phyloP scores from a whole-genome alignment of 2,888 invertebrate genomes.

The Torymus tubicola region DNA sequence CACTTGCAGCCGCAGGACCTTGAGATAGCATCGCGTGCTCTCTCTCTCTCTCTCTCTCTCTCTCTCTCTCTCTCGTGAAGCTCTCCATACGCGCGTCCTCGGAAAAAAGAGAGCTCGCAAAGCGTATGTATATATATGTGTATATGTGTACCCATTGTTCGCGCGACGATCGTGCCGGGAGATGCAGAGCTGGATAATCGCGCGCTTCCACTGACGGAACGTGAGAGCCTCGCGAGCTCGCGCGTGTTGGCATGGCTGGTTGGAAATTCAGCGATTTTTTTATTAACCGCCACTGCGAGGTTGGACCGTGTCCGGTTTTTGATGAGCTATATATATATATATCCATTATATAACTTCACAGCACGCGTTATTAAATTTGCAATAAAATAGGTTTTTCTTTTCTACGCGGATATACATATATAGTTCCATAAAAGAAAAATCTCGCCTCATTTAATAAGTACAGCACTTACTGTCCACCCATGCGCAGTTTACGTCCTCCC shows the following conservation, averaged over 20 bases:
- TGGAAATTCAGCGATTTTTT: constrained; percentile 40
- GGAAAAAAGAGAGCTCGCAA: constrained; percentile 17
- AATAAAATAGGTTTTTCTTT: no score
- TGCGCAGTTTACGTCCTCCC: no score
- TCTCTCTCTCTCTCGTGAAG: constrained; percentile 12
- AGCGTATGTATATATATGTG: not conserved
- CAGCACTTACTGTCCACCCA: no score
- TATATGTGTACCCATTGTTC: constrained; percentile 32
- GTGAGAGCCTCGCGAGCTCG: constrained; percentile 28
- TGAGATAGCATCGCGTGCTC: constrained; percentile 61
- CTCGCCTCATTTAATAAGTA: no score
- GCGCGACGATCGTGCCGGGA: constrained; percentile 40
- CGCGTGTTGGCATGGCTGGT: not conserved
- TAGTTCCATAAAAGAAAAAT: no score
- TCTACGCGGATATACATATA: no score
- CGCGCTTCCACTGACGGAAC: constrained; percentile 12
- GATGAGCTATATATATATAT: no score
- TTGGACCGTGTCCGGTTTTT: no score
- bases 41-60: constrained; percentile 19
- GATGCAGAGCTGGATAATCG: constrained; percentile 36
- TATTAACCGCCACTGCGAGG: no score
- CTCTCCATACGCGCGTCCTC: constrained; percentile 1
- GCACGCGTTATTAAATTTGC: no score
- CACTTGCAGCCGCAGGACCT: constrained; percentile 60
- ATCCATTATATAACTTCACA: no score